Conservation (phyloP, 2,888 invertebrate genomes). For the Plagodis pulveraria region DNA sequence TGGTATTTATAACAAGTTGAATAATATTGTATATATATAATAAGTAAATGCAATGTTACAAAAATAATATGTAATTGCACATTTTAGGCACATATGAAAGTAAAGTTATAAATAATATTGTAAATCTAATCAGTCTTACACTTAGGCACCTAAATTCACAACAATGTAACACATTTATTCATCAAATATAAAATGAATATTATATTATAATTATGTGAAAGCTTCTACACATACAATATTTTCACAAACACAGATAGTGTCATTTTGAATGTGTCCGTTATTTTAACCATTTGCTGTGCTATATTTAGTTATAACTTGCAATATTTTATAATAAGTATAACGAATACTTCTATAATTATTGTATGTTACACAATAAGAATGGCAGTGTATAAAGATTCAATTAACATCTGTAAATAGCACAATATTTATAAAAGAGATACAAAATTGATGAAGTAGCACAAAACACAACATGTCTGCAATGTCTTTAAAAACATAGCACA, state of each 20-base stretch:
- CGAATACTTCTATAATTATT: neutral
- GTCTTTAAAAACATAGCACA: no score
- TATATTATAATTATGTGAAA: no score
- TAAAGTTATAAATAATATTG: constrained; percentile 1
- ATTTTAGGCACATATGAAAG: constrained; percentile 5
- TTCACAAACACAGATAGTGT: no score
- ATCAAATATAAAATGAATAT: no score
- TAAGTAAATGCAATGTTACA: neutral
- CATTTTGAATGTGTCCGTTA: no score
- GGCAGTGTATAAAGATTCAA: neutral
- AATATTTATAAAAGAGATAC: neutral
- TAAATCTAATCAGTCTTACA: constrained; percentile 15
- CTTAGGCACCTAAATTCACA: constrained; percentile 11
- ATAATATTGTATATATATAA: neutral
- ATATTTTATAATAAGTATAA: neutral
- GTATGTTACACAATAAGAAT: neutral
- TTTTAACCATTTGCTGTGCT: no score
- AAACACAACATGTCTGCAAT: neutral
- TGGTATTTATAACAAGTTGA: neutral
- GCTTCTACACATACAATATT: no score
- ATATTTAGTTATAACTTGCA: no score
- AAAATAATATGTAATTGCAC: neutral
- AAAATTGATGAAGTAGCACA: neutral
- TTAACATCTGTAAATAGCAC: neutral
- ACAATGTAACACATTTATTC: neutral